These are phyloP conservation scores for Poecilus cupreus DNA, from an alignment of 2,888 invertebrate genomes.

Conservation along the genomic window DNA sequence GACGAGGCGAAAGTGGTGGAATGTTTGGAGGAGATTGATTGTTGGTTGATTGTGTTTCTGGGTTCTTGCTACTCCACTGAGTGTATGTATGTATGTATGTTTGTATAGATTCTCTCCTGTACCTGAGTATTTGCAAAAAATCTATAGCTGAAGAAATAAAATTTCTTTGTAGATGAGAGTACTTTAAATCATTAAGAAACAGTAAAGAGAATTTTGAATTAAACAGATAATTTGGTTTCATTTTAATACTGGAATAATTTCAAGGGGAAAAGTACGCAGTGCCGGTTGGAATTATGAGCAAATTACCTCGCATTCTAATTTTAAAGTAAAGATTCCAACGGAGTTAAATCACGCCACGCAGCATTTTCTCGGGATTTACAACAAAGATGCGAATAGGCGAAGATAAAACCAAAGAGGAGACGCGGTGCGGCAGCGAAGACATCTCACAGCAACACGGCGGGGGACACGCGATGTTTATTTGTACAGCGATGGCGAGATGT, in stretches of 20 bases:
- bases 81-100: neutral
- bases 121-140: neutral
- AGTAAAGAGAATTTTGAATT: no score
- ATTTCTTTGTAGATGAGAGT: no score
- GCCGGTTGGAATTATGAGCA: neutral
- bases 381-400: conserved; percentile 1
- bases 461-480: conserved; percentile 46
- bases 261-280: neutral
- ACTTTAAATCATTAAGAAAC: no score
- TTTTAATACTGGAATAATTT: no score
- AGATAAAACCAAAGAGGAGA: neutral
- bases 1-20: no score
- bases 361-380: conserved; percentile 14
- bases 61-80: no score
- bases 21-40: no score
- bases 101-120: no score
- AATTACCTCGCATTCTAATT: neutral
- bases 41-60: no score
- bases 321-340: neutral
- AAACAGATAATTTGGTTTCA: no score
- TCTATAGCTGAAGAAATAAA: no score
- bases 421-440: neutral
- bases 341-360: neutral
- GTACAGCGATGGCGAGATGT: conserved; percentile 48
- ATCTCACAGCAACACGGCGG: conserved; percentile 19